Base-by-base conservation (phyloP, 2,113 vertebrate species). In the Chloropsis cyanopogon region DNA sequence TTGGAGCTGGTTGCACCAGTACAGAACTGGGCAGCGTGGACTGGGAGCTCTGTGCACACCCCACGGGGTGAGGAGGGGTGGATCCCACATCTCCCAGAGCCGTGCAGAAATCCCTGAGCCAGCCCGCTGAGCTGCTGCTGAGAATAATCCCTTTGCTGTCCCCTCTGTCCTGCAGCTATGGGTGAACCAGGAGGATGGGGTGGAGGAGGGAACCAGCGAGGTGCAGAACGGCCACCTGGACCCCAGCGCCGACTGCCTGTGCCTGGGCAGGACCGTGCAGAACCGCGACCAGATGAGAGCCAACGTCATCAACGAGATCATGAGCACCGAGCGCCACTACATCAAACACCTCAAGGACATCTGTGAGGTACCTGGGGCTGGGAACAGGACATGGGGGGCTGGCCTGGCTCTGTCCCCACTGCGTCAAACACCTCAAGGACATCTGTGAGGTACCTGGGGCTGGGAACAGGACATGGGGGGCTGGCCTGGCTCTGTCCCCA, bases 201-300 rank as follows among this genome's bases (percentile, higher is more conserved):
- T 98, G 81, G 99, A 99, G 90, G 99, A 99, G 98, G 98, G 99
- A 71, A 98, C 98, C 96, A 99, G 99, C 73, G 99, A 99, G 46
- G 98, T 99, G 89, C 99, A 99, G 97, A 99, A 99, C 68, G 99
- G 99, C 66, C 99, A 99, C 93, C 97, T 99, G 97, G 99, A 99
- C 97, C 98, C 99, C 53, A 98, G 98, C 92, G 98, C 99, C 66
- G 99, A 99, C 97, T 99, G 99, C 97, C 98, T 99, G 77, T 99
- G 99, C 95, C 98, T 99, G 86, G 98, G 99, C 96, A 98, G 99
- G 73, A 98, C 98, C 53, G 98, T 99, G 37, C 99, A 99, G 98
- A 99, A 99, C 98, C 98, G 99, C 37, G 99, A 99, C 98, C 99
- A 99, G 98, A 99, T 99, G 99, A 99, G 99, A 96, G 99, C 99